These are phyloP conservation scores for Sceloporus tristichus DNA, from an alignment of 2,113 vertebrate species.

Conservation along the genomic window DNA sequence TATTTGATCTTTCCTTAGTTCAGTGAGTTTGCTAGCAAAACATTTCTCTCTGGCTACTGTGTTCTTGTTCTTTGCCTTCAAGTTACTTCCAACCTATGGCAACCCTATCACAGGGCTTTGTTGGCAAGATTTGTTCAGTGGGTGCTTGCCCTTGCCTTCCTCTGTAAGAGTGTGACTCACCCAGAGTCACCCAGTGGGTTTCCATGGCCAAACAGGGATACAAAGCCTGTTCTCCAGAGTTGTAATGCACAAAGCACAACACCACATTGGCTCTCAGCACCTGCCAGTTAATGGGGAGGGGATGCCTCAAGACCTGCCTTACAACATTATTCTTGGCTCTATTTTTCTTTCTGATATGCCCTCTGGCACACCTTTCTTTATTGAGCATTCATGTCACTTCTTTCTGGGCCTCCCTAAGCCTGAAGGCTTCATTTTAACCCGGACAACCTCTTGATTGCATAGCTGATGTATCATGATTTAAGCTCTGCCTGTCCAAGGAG, in stretches of 20 bases:
- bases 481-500: constrained; percentile 3
- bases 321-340: neutral
- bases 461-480: neutral
- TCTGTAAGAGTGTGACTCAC: no score
- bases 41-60: neutral
- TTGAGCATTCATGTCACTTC: neutral
- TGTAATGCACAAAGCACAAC: no score
- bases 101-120: no score
- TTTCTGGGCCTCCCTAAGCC: neutral
- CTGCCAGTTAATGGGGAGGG: neutral
- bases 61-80: no score
- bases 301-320: neutral
- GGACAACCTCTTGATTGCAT: neutral
- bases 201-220: no score
- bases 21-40: neutral
- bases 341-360: neutral
- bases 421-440: neutral
- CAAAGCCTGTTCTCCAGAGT: no score
- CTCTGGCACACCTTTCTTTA: neutral
- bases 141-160: no score
- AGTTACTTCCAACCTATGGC: no score
- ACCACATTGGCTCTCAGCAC: neutral
- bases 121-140: no score
- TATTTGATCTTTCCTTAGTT: neutral
- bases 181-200: no score